phyloP scores from a whole-genome alignment of 2,797 vertebrate species.

The Fistularia tabacaria region DNA sequence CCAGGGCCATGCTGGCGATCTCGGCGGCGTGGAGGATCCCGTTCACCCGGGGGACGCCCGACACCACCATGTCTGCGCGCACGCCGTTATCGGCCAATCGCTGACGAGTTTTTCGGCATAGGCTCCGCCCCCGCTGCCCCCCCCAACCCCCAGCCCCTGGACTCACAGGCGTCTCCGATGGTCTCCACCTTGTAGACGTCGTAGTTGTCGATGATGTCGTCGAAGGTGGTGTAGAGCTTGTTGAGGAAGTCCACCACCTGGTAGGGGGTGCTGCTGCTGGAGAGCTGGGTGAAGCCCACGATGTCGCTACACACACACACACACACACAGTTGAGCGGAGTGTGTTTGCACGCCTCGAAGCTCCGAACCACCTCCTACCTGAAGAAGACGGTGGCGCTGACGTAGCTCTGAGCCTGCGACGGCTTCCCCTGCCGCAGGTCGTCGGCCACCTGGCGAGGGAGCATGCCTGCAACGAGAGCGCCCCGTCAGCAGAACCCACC shows the following conservation, averaged over 20 bases:
- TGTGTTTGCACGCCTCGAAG: too few relatives aligned
- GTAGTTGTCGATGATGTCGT: constrained; percentile 83
- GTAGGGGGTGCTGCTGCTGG: constrained; percentile 80
- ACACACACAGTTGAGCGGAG: constrained; percentile 5
- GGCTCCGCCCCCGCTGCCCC: too few relatives aligned
- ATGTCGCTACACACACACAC: constrained; percentile 71
- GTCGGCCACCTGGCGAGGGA: constrained; percentile 82
- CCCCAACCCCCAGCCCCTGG: too few relatives aligned
- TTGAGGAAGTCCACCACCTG: constrained; percentile 84
- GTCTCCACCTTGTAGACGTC: constrained; percentile 88
- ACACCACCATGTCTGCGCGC: constrained; percentile 82
- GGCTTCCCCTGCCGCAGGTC: constrained; percentile 81
- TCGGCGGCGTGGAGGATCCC: constrained; percentile 79
- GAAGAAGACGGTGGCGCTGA: constrained; percentile 84
- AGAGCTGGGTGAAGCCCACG: constrained; percentile 85
- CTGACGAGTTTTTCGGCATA: too few relatives aligned
- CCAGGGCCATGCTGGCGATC: constrained; percentile 83
- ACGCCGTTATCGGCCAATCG: too few relatives aligned
- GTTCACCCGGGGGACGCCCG: constrained; percentile 78
- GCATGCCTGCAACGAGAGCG: constrained; percentile 82
- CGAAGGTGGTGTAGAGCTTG: constrained; percentile 84
- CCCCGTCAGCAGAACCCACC: constrained; percentile 10
- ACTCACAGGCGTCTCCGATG: constrained; percentile 81
- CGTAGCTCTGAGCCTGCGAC: constrained; percentile 80
- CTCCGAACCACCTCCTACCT: constrained; percentile 61